phyloP scores from a whole-genome alignment of 2,888 invertebrate species.

The Physocephala rufipes region DNA sequence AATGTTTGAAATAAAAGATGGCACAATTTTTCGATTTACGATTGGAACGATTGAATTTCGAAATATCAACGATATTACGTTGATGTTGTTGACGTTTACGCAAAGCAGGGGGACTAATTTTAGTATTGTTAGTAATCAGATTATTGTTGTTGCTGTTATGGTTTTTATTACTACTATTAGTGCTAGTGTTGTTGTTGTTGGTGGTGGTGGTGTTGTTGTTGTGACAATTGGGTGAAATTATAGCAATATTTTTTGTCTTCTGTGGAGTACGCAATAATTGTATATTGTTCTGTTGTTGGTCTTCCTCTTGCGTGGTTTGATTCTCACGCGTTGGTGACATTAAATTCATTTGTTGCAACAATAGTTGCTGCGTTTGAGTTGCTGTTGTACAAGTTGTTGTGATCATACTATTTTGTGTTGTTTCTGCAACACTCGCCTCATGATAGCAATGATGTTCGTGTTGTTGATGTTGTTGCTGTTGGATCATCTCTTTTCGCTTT shows the following conservation, averaged over 20 bases:
- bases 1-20: constrained; percentile 86
- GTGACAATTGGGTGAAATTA: constrained; percentile 58
- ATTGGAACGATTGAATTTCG: constrained; percentile 76
- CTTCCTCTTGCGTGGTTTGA: constrained; percentile 39
- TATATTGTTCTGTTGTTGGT: constrained; percentile 46
- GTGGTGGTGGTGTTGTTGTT: constrained; percentile 36
- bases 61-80: constrained; percentile 69
- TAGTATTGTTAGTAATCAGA: not conserved
- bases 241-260: constrained; percentile 57
- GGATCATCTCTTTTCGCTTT: constrained; percentile 35
- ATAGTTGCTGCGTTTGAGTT: constrained; percentile 35
- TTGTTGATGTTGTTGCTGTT: constrained; percentile 27
- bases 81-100: constrained; percentile 41
- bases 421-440: constrained; percentile 39
- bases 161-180: constrained; percentile 22
- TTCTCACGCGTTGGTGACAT: too few species aligned
- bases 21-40: constrained; percentile 83
- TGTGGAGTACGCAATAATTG: constrained; percentile 38
- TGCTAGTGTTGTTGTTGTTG: constrained; percentile 43
- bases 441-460: constrained; percentile 38
- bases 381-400: constrained; percentile 37
- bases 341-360: constrained; percentile 45
- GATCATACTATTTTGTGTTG: constrained; percentile 37
- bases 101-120: constrained; percentile 57
- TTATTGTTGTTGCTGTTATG: constrained; percentile 38